Evolutionary conservation across 2,888 invertebrate species (phyloP).

Genomic region (Rotaria socialis): DNA sequence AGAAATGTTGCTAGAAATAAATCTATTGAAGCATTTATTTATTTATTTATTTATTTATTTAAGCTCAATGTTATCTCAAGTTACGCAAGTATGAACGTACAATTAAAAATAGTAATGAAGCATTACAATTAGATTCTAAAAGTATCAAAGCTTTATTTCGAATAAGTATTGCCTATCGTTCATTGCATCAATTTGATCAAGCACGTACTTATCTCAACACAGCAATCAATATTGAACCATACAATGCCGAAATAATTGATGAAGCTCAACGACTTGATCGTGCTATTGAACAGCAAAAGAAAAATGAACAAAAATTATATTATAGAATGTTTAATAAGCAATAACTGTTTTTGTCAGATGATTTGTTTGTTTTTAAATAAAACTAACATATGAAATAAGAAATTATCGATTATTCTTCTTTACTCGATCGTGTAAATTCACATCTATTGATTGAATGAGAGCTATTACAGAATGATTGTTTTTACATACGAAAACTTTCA

Average conservation of each 20-base stretch:
- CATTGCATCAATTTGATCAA: conserved; percentile 34
- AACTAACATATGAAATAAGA: not conserved
- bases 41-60: not conserved
- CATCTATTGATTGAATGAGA: too few relatives aligned
- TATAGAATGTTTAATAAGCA: conserved; percentile 10
- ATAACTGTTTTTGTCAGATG: not conserved
- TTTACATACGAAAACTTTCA: too few relatives aligned
- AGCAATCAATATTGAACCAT: conserved; percentile 25
- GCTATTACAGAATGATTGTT: too few relatives aligned
- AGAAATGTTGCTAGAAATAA: too few relatives aligned
- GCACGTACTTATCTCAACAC: not conserved
- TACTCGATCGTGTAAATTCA: too few relatives aligned
- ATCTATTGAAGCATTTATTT: too few relatives aligned
- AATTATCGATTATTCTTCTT: too few relatives aligned
- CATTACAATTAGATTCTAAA: not conserved
- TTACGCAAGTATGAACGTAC: conserved; percentile 2
- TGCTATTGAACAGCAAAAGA: conserved; percentile 25
- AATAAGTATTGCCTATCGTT: conserved; percentile 23
- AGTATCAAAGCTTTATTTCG: conserved; percentile 18
- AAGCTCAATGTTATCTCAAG: conserved; percentile 34
- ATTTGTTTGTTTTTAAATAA: not conserved
- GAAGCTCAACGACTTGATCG: not conserved
- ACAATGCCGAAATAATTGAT: not conserved
- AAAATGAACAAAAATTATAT: conserved; percentile 30
- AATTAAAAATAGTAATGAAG: conserved; percentile 18